Base-by-base conservation (phyloP, 1,140 invertebrate species). In the Acyrthosiphon pisum region DNA sequence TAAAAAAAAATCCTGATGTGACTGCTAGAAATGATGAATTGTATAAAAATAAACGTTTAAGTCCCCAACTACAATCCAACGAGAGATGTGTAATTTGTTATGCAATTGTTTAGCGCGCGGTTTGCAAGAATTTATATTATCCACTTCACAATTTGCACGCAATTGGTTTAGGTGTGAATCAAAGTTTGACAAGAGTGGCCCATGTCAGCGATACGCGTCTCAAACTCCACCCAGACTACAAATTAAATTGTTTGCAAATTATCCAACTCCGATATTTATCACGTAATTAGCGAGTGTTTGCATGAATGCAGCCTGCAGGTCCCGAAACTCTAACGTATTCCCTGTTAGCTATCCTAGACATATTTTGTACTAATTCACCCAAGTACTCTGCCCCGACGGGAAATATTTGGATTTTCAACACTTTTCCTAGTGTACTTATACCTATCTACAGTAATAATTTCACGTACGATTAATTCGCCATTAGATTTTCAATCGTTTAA, bases 301-400 rank as follows among this genome's bases (percentile, higher is more conserved):
- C 50, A 53, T 22, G 50, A 53, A 8, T 48, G 11, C 44, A 46
- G 44, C 44, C 8, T 7, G 44, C 9, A 11, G 2, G 56, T 60
- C 30, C 30, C 11, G 60, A 35, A n/a, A 76, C 30, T n/a, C n/a
- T n/a, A 26, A 60, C 8, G 30, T 76, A 23, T 53, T 35, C n/a
- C 4, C 60, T 35, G n/a, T 76, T 76, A 30, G 56, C 11, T 60
- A 2, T 2, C 30, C 56, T 2, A 76, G n/a, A 76, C 11, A 76
- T 41, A 41, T 41, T 76, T 6, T 76, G n/a, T 76, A 6, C n/a
- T n/a, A 76, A 60, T 30, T 30, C 60, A n/a, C 4, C 4, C 14
- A 76, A 6, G 14, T n/a, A 1, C 14, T 18, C 4, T 2, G 14
- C 30, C 6, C 3, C 0, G n/a, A 14, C 8, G 8, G 11, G 14